Evolutionary conservation across 2,888 invertebrate genomes (phyloP).

Genomic region (Stenichneumon culpator): DNA sequence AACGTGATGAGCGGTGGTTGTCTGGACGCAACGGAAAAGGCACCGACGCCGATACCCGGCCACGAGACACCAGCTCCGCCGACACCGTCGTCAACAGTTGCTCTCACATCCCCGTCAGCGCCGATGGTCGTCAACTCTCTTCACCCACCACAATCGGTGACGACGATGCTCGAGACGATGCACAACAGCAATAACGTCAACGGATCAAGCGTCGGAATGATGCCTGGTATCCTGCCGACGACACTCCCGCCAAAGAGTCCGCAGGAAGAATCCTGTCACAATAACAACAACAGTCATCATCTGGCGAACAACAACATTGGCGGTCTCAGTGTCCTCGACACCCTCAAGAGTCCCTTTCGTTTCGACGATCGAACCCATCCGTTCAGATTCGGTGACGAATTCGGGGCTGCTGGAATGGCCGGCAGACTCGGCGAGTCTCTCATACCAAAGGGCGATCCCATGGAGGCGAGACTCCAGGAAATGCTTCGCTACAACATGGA

Average conservation of each 20-base stretch:
- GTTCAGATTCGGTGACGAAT: constrained; percentile 94
- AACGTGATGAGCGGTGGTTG: constrained; percentile 73
- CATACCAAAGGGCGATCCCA: constrained; percentile 96
- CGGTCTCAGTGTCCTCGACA: constrained; percentile 86
- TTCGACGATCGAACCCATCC: constrained; percentile 93
- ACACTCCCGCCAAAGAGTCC: constrained; percentile 86
- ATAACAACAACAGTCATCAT: constrained; percentile 85
- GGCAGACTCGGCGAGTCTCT: constrained; percentile 95
- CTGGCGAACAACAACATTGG: constrained; percentile 84
- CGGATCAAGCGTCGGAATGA: constrained; percentile 65
- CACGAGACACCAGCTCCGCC: constrained; percentile 86
- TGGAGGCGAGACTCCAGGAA: constrained; percentile 97
- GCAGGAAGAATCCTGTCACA: constrained; percentile 84
- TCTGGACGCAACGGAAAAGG: constrained; percentile 80
- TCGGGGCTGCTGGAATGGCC: constrained; percentile 94
- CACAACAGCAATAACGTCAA: constrained; percentile 70
- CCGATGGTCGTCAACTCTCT: constrained; percentile 69
- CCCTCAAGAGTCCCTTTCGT: constrained; percentile 90
- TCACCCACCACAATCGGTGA: constrained; percentile 77
- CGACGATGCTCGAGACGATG: constrained; percentile 62
- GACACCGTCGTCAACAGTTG: constrained; percentile 82
- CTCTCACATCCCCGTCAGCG: constrained; percentile 82
- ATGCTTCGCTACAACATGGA: constrained; percentile 98
- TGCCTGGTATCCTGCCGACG: constrained; percentile 76
- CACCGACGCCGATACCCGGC: constrained; percentile 85